Percentiles rank a stretch among this genome's conserved stretches.
These are phyloP conservation scores for Paraescarpia echinospica DNA, from an alignment of 1,140 invertebrate species.

Conservation along the genomic window DNA sequence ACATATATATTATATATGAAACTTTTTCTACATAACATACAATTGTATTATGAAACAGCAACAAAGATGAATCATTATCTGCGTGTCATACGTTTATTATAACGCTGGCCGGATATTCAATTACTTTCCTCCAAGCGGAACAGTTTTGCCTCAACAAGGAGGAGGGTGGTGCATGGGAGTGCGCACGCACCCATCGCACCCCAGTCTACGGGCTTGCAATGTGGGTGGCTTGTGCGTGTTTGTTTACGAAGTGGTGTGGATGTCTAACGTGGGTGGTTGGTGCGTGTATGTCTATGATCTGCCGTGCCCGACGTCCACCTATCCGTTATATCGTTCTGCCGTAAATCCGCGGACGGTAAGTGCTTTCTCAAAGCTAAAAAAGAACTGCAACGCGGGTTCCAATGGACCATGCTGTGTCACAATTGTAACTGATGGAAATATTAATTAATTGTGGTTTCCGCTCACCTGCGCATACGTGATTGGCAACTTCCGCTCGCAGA, in stretches of 20 bases:
- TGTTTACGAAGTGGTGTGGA: not conserved
- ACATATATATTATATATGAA: no score
- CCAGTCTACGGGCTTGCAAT: not conserved
- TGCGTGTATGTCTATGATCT: not conserved
- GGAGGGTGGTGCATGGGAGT: no score
- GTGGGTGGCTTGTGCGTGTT: not conserved
- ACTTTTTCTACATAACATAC: no score
- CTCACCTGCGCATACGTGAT: not conserved
- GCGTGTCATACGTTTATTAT: no score
- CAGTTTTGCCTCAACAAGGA: no score
- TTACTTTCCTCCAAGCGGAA: no score
- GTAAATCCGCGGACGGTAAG: not conserved
- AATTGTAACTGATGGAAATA: not conserved
- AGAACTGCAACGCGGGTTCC: not conserved
- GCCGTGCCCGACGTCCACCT: not conserved
- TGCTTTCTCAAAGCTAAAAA: not conserved
- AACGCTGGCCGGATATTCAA: no score
- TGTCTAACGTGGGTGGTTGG: not conserved
- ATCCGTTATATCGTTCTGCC: not conserved
- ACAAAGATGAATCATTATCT: no score
- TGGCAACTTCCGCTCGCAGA: not conserved
- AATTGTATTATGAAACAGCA: no score
- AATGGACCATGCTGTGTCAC: not conserved
- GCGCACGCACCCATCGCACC: no score
- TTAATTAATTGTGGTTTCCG: not conserved